Conservation (phyloP, 2,888 invertebrate genomes). For the Drosophila silvestris region DNA sequence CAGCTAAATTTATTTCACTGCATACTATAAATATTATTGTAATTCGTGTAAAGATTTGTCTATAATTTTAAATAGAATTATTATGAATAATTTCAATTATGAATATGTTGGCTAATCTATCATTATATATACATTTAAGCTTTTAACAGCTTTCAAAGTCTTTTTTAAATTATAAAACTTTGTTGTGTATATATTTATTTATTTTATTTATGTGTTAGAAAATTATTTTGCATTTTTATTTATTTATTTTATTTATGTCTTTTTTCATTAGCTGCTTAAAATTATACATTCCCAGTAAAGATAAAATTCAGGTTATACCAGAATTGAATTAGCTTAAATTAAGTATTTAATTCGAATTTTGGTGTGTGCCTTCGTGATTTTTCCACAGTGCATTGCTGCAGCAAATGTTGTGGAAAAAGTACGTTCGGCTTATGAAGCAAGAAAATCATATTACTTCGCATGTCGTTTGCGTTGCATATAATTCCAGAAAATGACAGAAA, state of each 20-base stretch:
- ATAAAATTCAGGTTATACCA: background rate
- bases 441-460: conserved; percentile 77
- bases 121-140: background rate
- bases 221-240: background rate
- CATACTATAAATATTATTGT: conserved; percentile 8
- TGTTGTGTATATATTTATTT: background rate
- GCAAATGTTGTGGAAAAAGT: conserved; percentile 61
- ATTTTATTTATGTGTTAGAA: background rate
- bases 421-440: conserved; percentile 48
- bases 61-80: background rate
- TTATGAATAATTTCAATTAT: background rate
- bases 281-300: background rate
- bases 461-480: conserved; percentile 72
- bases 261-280: background rate
- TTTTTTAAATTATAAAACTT: too few relatives aligned
- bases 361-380: background rate
- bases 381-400: conserved; percentile 38
- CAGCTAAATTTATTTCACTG: conserved; percentile 21
- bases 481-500: conserved; percentile 81
- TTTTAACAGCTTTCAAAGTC: background rate
- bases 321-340: background rate
- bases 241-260: background rate
- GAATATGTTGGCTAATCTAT: background rate
- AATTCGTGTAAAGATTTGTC: conserved; percentile 7
- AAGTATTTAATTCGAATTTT: conserved; percentile 7